phyloP scores from a whole-genome alignment of 2,888 invertebrate genomes.

The Noctua pronuba region DNA sequence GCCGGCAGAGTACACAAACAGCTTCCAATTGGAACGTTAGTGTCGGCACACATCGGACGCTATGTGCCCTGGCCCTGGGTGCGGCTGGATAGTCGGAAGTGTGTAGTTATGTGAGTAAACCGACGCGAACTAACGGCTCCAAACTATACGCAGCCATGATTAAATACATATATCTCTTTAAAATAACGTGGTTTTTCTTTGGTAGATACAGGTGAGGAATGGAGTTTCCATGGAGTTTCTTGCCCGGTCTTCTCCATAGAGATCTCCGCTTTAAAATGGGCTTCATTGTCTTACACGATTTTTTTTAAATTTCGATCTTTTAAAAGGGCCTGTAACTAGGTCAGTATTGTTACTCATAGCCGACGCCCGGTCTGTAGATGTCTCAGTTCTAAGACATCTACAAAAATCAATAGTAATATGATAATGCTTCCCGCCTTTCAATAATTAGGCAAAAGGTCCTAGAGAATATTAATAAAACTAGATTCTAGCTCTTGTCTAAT shows the following conservation, averaged over 20 bases:
- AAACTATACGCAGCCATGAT: conserved; percentile 12
- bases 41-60: conserved; percentile 50
- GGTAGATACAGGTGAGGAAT: not conserved
- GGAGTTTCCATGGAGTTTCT: not conserved
- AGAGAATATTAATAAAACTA: no score
- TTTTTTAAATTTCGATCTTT: no score
- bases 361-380: not conserved
- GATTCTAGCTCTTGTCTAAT: not conserved
- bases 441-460: not conserved
- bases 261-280: not conserved
- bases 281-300: not conserved
- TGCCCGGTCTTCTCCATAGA: not conserved
- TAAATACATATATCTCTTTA: conserved; percentile 17
- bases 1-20: conserved; percentile 41
- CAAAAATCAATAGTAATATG: not conserved
- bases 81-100: conserved; percentile 56
- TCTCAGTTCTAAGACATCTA: not conserved
- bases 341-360: not conserved
- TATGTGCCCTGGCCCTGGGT: conserved; percentile 48
- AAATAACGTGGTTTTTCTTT: conserved; percentile 14
- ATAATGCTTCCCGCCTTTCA: not conserved
- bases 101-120: conserved; percentile 59
- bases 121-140: conserved; percentile 22
- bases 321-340: not conserved
- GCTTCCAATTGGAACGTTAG: conserved; percentile 51